Base-by-base conservation (phyloP, 2,888 invertebrate genomes). In the Galeopsomyia nigrocyanea region DNA sequence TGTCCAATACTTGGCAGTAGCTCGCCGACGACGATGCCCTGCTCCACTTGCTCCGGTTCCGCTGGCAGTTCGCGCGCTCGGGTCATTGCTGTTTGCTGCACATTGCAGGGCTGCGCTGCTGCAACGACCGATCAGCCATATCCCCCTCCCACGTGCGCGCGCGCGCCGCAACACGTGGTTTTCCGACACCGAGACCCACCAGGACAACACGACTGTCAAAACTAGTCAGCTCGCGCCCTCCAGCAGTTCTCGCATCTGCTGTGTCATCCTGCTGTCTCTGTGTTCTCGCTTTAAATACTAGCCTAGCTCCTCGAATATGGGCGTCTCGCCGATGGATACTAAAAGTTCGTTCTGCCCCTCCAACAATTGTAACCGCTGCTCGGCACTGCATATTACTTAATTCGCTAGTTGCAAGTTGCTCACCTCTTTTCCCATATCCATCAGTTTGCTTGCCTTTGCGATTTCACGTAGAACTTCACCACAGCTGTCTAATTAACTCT, bases 81-180 rank as follows among this genome's bases (percentile, higher is more conserved):
- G 17, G 53, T 53, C 46, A 19, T 46, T 58, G 56, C 22, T 31
- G 56, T 14, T 16, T 17, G 19, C 60, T 49, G 65, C 26, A 26
- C 2, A 26, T 26, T 39, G 10, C 39, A 39, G 13, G 39, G 10
- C 39, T 10, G 39, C 39, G 10, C 1, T 39, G 26, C n/a, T 7
- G 31, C 3, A 7, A 31, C 39, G 39, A 3, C 13, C 39, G 10
- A 13, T 13, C 39, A 39, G 39, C 39, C 5, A 26, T 26, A 26
- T 26, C 26, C 39, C 39, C 39, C 10, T 39, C 39, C 31, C 62
- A 56, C 68, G 62, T 60, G 68, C 73, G 58, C 63, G 70, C 31
- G 51, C 63, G 70, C 70, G 67, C 70, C 58, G 66, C 73, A 74
- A 74, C 73, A 74, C 73, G 73, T 74, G 73, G 73, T 70, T 74